Evolutionary conservation across 2,888 invertebrate genomes (phyloP).

Genomic region (Patella depressa): DNA sequence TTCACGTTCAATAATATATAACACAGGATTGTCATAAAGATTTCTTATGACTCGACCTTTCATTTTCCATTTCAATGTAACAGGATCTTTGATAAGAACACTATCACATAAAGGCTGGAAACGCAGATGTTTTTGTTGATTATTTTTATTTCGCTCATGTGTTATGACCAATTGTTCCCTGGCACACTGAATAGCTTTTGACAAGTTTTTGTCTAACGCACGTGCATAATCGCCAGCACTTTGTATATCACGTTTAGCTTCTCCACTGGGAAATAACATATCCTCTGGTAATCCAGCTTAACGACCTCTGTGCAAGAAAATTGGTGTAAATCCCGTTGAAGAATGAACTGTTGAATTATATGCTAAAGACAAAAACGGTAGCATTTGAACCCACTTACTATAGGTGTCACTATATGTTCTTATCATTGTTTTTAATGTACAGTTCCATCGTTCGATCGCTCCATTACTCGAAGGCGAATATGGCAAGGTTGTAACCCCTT

Average conservation of each 20-base stretch:
- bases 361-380: background rate
- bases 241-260: no score
- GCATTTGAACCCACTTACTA: conserved; percentile 1
- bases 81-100: background rate
- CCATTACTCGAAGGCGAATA: background rate
- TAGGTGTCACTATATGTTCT: background rate
- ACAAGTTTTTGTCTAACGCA: background rate
- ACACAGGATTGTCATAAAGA: background rate
- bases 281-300: background rate
- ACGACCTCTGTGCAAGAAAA: background rate
- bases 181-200: background rate
- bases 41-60: background rate
- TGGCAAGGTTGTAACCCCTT: background rate
- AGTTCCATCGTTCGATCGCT: background rate
- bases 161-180: background rate
- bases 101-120: background rate
- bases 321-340: background rate
- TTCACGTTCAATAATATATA: background rate
- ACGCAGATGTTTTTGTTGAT: background rate
- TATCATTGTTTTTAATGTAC: conserved; percentile 8
- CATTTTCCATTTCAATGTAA: background rate
- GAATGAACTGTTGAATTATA: background rate
- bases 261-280: background rate
- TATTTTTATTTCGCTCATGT: background rate
- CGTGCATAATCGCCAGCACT: background rate